Conservation (phyloP, 1,140 invertebrate genomes). For the Trissolcus basalis region DNA sequence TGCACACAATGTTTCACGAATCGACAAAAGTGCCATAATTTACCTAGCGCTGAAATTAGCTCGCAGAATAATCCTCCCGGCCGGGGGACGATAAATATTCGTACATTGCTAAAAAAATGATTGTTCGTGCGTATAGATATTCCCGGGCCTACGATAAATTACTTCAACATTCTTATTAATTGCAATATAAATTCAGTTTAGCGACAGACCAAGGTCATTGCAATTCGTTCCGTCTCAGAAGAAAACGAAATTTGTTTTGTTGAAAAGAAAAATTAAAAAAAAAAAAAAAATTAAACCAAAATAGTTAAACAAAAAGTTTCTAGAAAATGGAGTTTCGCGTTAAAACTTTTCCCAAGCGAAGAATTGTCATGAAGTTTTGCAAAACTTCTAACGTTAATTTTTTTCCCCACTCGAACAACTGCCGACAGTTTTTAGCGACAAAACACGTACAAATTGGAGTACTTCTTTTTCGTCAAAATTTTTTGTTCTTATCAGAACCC, state of each 20-base stretch:
- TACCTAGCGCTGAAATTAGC: conserved; percentile 48
- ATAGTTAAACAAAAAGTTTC: too few relatives aligned
- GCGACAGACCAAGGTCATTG: conserved; percentile 22
- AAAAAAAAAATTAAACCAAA: too few relatives aligned
- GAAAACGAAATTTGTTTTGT: too few relatives aligned
- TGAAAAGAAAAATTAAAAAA: too few relatives aligned
- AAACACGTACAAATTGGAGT: too few relatives aligned
- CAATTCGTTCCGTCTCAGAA: too few relatives aligned
- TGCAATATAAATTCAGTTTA: conserved; percentile 54
- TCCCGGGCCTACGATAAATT: conserved; percentile 41
- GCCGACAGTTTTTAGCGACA: too few relatives aligned
- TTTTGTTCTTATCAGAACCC: neutral
- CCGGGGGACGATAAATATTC: conserved; percentile 51
- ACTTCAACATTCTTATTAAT: conserved; percentile 41
- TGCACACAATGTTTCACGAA: conserved; percentile 52
- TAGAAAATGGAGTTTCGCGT: too few relatives aligned
- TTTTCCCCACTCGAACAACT: too few relatives aligned
- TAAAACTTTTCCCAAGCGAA: too few relatives aligned
- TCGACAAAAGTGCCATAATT: conserved; percentile 55
- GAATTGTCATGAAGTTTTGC: too few relatives aligned
- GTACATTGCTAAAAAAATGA: conserved; percentile 48
- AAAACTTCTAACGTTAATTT: too few relatives aligned
- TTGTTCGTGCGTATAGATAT: conserved; percentile 49
- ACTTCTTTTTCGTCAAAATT: neutral
- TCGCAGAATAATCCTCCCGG: conserved; percentile 19